Evolutionary conservation across 2,797 vertebrate species (phyloP), one percentile per base, ranked within the genome.

Genomic region (Onychomys leucogaster): DNA sequence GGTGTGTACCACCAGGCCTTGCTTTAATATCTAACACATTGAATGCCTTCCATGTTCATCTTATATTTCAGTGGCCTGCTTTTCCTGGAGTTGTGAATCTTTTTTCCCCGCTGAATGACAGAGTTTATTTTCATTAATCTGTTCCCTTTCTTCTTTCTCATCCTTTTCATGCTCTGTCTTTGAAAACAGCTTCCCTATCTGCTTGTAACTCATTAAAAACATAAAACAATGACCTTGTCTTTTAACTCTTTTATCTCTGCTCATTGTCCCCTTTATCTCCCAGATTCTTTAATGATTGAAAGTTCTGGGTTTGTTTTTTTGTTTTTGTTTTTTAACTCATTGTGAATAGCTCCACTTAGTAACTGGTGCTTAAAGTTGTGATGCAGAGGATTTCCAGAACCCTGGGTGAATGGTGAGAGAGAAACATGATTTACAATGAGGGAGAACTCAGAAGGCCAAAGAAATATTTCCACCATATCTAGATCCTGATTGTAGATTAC

Each of bases 121-220:
- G 37, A 34, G 76, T 96, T 96, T 93, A 77, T 96, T 91, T 61
- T 65, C 34, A 23, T n/a, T 78, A 34, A 69, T 92, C 27, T 67
- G 43, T 27, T 83, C 61, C 55, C 57, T 71, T 84, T 65, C 49
- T n/a, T 43, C 86, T 81, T 34, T 21, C 19, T 11, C 4, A 37
- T 16, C 61, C 32, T 7, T 6, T 91, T 95, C 43, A 73, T 59
- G 80, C 90, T 49, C 6, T 46, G 34, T 32, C 59, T 81, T 95
- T 94, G 69, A 81, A 90, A 94, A 78, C 19, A 94, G 61, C 69
- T 63, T 69, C 52, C 5, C 1, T 16, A 73, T 57, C 73, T 73
- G 52, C 17, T 90, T 94, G 88, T 85, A 94, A 86, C 17, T 95
- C 73, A 65, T 81, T 92, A 81, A 88, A 61, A 85, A 63, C 82